Conservation (phyloP, 2,797 vertebrate genomes). For the Urocyon cinereoargenteus region DNA sequence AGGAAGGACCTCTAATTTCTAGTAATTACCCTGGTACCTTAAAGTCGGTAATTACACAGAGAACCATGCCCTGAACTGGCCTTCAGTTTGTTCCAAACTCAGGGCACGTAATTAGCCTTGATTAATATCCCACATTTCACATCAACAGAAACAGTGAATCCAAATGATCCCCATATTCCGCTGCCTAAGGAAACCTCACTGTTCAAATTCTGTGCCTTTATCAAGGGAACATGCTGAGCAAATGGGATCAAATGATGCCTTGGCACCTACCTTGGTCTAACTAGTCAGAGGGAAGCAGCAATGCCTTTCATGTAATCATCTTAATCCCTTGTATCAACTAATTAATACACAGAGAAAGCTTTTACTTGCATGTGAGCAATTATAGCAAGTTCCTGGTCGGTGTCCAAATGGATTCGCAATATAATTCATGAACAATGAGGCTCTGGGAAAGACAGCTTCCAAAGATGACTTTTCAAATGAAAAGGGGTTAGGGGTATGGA, state of each 20-base stretch:
- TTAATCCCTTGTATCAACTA: conserved; percentile 91
- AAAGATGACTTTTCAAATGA: conserved; percentile 81
- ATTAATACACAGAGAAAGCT: conserved; percentile 89
- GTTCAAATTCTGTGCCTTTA: conserved; percentile 83
- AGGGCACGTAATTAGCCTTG: conserved; percentile 94
- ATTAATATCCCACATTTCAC: conserved; percentile 95
- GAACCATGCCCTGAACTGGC: conserved; percentile 86
- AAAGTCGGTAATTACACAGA: conserved; percentile 87
- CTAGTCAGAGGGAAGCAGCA: conserved; percentile 87
- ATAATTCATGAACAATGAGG: conserved; percentile 88
- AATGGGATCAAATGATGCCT: conserved; percentile 85
- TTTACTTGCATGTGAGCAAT: conserved; percentile 88
- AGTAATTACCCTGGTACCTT: conserved; percentile 87
- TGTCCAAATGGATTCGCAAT: conserved; percentile 87
- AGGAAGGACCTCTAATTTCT: conserved; percentile 86
- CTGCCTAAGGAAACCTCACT: conserved; percentile 85
- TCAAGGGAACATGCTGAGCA: conserved; percentile 84
- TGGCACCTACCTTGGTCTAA: conserved; percentile 88
- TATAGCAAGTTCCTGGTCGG: conserved; percentile 87
- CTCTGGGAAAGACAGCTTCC: conserved; percentile 78
- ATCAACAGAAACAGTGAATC: conserved; percentile 92
- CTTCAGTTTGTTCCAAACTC: conserved; percentile 88
- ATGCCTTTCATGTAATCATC: conserved; percentile 89
- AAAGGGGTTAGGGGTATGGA: not conserved
- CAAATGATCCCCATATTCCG: conserved; percentile 86